Base-by-base conservation (phyloP, 2,113 vertebrate species). In the Oxyruncus cristatus region DNA sequence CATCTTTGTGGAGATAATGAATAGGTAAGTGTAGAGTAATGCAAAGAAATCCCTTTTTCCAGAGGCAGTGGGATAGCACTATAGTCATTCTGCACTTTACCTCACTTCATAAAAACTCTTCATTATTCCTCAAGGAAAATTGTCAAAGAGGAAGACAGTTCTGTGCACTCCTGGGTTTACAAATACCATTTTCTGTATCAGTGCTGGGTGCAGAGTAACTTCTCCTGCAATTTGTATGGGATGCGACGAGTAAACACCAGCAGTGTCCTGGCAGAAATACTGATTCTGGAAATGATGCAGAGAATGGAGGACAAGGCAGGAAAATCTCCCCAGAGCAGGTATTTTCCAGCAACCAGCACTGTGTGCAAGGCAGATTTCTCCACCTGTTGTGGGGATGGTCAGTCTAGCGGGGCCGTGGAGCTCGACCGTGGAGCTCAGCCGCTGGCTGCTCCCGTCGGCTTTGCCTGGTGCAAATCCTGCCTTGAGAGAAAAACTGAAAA, bases 191-290 rank as follows among this genome's bases (percentile, higher is more conserved):
- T 94, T 67, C 66, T 52, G 1, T 59, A 50, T 42, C 77, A 73
- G 71, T 42, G 59, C 52, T 73, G 55, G 70, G 52, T 30, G 42
- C 80, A 4, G 18, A 70, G 19, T 30, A 72, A 74, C 79, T 89
- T 83, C 41, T 30, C 76, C 59, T 73, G 78, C 88, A 62, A 55
- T 96, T 81, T 95, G 50, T 63, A 88, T 11, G 59, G 88, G 62
- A 88, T 22, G 71, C 9, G 13, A 79, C 77, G 67, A 83, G 91
- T n/a, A 80, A 91, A 89, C 52, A 77, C 44, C 33, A 35, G 81
- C 78, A 63, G 80, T 21, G 28, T 44, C 85, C 71, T 65, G 33
- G 62, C 32, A 22, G 41, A 86, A 95, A 96, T 88, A 56, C 66
- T 12, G 32, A 80, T 61, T 41, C 12, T 20, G 68, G 41, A 80